phyloP scores from a whole-genome alignment of 1,140 invertebrate species.

The Aporrectodea caliginosa region DNA sequence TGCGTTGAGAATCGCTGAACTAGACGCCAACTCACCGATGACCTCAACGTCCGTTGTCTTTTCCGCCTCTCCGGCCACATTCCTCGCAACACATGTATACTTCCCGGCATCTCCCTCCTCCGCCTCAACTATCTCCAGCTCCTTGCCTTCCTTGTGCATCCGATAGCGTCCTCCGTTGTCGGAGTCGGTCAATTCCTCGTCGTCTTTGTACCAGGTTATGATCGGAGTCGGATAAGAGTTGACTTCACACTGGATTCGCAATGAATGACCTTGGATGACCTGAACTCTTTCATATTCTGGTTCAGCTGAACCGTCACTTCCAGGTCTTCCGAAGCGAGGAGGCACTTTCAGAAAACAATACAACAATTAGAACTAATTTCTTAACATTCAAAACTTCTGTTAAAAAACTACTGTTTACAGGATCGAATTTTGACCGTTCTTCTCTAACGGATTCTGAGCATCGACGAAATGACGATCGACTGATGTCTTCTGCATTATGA shows the following conservation, averaged over 20 bases:
- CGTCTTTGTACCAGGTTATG: constrained; percentile 45
- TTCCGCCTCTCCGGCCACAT: constrained; percentile 55
- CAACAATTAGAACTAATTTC: too few species aligned
- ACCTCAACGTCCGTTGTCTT: background rate
- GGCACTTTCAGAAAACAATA: too few species aligned
- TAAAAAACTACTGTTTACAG: too few species aligned
- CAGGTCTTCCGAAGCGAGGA: background rate
- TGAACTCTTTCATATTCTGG: background rate
- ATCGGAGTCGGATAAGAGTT: constrained; percentile 27
- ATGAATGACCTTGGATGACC: background rate
- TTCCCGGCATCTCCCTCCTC: constrained; percentile 38
- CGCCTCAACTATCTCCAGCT: background rate
- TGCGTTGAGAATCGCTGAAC: too few species aligned
- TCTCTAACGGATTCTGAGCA: too few species aligned
- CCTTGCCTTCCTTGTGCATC: background rate
- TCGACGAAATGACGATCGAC: too few species aligned
- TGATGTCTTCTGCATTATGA: too few species aligned
- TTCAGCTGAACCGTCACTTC: background rate
- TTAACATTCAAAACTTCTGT: too few species aligned
- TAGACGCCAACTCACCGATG: too few species aligned
- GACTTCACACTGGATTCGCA: background rate
- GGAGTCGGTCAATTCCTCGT: background rate
- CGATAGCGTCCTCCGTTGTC: background rate
- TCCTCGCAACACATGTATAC: constrained; percentile 59
- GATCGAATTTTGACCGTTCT: too few species aligned